A percentile compares a stretch with the other conserved stretches of the same genome.
These are phyloP conservation scores for Plemyria rubiginata DNA, from an alignment of 2,888 invertebrate genomes.

Conservation along the genomic window DNA sequence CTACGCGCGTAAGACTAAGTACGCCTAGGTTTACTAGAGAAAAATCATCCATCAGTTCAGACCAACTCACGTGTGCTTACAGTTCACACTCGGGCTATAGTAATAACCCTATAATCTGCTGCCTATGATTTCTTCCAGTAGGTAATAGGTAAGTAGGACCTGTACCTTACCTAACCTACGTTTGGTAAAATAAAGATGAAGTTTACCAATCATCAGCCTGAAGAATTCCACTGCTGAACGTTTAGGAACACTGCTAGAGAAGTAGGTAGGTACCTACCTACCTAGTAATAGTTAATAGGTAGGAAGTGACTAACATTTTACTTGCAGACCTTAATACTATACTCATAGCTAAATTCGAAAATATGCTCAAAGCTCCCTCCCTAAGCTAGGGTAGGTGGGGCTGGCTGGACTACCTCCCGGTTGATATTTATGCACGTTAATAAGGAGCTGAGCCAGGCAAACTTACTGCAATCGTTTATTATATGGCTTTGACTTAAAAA, in stretches of 20 bases:
- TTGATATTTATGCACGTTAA: conserved; percentile 81
- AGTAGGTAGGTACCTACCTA: neutral
- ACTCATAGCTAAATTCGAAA: conserved; percentile 52
- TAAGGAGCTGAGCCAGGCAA: conserved; percentile 72
- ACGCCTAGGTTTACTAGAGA: too few species aligned
- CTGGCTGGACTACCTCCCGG: conserved; percentile 60
- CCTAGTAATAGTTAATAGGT: too few species aligned
- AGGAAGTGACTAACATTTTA: too few species aligned
- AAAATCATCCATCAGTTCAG: neutral
- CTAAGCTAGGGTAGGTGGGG: conserved; percentile 64
- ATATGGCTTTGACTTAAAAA: too few species aligned
- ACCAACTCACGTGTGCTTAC: neutral
- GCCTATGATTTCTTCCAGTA: neutral
- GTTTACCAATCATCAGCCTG: too few species aligned
- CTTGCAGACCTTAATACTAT: neutral
- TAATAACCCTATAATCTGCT: neutral
- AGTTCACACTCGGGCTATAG: neutral
- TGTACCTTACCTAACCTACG: too few species aligned
- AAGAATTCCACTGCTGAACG: too few species aligned
- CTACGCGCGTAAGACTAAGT: too few species aligned
- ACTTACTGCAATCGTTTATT: conserved; percentile 38
- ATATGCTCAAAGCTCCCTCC: conserved; percentile 65
- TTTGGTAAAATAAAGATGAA: too few species aligned
- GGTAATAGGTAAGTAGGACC: too few species aligned
- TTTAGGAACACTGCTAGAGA: too few species aligned